Base-by-base conservation (phyloP, 2,888 invertebrate genomes). In the Sussaba pulchella region DNA sequence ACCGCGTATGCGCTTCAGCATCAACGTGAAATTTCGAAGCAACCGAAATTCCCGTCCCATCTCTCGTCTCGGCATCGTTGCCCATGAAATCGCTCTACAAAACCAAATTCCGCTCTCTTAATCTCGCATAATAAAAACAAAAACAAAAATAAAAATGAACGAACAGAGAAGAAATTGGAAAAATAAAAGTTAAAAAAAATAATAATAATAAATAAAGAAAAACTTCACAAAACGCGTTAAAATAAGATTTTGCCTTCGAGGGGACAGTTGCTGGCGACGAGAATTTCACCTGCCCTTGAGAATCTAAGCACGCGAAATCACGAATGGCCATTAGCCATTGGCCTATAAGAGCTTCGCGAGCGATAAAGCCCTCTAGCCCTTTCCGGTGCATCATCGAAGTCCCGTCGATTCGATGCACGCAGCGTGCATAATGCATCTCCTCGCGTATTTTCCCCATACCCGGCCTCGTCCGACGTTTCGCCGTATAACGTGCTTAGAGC, bases 231-330 rank as follows among this genome's bases (percentile, higher is more conserved):
- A 83, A 61, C 78, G 41, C 8, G 54, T 17, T 61, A 79, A 84
- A 81, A 84, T 78, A 76, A 72, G 84, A 75, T 85, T 87, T 82
- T 88, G 88, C 87, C 89, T 89, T 64, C 84, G 81, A 88, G 89
- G 88, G 83, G 87, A 88, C 88, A 89, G 87, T 88, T 87, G 88
- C 77, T 59, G 45, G 50, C 43, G 45, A 14, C 63, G 64, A 69
- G 54, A 77, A 64, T 83, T 81, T 88, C 89, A 89, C 89, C 89
- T 89, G 89, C 88, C 86, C 75, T 85, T 78, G 52, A 45, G 83
- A 85, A 88, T 88, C 88, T 88, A 88, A 88, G 87, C 89, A 85
- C 89, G 85, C 87, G 87, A 88, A 88, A 88, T 88, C 89, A 88
- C 89, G 88, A 88, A 89, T 84, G 85, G 83, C 87, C 83, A 88